Evolutionary conservation across 2,113 vertebrate species (phyloP).

Genomic region (Xiphophorus couchianus): DNA sequence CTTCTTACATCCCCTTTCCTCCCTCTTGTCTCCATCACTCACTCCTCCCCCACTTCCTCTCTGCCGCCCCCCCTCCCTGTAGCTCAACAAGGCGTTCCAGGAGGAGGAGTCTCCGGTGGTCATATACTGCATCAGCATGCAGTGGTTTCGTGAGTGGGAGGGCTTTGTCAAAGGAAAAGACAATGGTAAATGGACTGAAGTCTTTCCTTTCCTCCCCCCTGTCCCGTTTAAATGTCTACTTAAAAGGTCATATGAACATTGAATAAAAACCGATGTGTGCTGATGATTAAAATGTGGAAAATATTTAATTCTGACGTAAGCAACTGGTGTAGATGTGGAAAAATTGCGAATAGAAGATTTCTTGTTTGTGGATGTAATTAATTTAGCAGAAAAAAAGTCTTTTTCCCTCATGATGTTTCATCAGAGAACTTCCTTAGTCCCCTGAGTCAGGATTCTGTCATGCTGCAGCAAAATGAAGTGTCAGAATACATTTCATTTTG

Average conservation of each 20-base stretch:
- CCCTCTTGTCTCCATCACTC: constrained; percentile 48
- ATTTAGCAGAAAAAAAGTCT: constrained; percentile 32
- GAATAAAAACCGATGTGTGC: neutral
- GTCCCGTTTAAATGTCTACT: constrained; percentile 41
- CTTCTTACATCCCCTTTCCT: constrained; percentile 34
- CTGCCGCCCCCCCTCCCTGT: constrained; percentile 30
- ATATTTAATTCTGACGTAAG: neutral
- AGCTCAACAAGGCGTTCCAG: constrained; percentile 99
- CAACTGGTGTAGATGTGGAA: neutral
- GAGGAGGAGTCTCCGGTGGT: constrained; percentile 94
- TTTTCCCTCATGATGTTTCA: constrained; percentile 47
- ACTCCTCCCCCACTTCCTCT: constrained; percentile 50
- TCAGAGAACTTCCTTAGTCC: constrained; percentile 58
- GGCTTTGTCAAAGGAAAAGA: constrained; percentile 98
- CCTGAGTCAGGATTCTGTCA: constrained; percentile 45
- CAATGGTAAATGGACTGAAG: constrained; percentile 85
- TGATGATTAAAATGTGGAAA: neutral
- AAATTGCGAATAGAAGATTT: neutral
- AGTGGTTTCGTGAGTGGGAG: constrained; percentile 99
- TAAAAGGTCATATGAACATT: constrained; percentile 30
- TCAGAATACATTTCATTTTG: constrained; percentile 46
- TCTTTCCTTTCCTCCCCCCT: constrained; percentile 22
- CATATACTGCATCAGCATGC: constrained; percentile 99
- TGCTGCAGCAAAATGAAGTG: constrained; percentile 47
- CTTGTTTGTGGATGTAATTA: constrained; percentile 22